Conservation (phyloP, 2,113 vertebrate genomes). For the Heliornis fulica region DNA sequence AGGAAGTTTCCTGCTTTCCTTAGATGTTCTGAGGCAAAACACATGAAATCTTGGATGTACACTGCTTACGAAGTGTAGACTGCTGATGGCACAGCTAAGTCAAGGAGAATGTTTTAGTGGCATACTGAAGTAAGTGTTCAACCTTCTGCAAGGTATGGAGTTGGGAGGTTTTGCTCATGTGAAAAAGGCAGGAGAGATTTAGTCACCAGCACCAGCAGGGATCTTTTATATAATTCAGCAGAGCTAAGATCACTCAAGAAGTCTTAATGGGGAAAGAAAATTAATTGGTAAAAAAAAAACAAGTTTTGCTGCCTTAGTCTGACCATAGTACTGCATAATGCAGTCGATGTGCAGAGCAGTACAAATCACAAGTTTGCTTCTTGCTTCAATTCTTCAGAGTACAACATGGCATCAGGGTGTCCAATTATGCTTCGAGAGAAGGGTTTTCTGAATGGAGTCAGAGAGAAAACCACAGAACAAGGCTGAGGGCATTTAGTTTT, state of each 20-base stretch:
- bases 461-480: neutral
- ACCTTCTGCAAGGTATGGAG: neutral
- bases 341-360: neutral
- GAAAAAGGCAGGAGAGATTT: neutral
- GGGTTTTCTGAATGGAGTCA: neutral
- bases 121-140: neutral
- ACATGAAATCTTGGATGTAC: neutral
- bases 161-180: neutral
- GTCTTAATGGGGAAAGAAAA: neutral
- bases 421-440: neutral
- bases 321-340: neutral
- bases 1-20: neutral
- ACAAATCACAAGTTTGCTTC: neutral
- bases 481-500: neutral
- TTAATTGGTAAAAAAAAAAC: neutral
- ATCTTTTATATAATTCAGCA: neutral
- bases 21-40: neutral
- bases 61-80: neutral
- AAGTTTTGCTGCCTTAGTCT: neutral
- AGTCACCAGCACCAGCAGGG: neutral
- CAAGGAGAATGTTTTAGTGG: neutral
- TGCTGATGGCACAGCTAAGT: neutral
- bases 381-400: neutral
- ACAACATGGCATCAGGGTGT: neutral
- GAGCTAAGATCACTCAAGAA: neutral